Evolutionary conservation across 2,797 vertebrate species (phyloP).

Genomic region (Peromyscus attwateri): DNA sequence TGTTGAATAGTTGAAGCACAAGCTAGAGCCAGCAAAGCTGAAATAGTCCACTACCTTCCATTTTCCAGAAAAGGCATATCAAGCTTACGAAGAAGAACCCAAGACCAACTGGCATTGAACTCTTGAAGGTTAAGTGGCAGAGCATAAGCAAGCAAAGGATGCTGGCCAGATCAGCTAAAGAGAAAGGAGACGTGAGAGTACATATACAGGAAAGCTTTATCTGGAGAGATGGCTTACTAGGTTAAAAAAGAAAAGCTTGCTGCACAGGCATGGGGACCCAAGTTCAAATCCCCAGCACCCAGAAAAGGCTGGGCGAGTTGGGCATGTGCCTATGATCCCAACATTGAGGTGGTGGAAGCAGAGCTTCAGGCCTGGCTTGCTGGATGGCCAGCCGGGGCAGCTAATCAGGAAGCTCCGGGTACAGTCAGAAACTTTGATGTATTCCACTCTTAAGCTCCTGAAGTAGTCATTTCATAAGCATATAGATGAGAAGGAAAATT

Average conservation of each 20-base stretch:
- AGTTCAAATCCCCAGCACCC: neutral
- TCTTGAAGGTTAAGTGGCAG: neutral
- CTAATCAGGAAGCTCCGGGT: no score
- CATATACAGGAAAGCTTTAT: neutral
- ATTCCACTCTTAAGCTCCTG: constrained; percentile 13
- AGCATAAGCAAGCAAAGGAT: neutral
- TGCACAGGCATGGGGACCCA: neutral
- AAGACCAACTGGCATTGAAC: neutral
- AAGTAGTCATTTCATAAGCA: constrained; percentile 19
- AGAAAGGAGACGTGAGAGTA: neutral
- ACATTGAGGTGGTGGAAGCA: neutral
- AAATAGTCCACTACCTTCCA: neutral
- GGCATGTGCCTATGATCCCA: neutral
- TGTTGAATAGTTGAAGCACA: neutral
- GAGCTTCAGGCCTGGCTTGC: neutral
- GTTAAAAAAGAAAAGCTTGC: neutral
- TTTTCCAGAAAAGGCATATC: neutral
- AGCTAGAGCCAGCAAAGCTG: neutral
- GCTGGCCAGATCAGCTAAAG: neutral
- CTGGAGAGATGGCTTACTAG: neutral
- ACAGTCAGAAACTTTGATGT: neutral
- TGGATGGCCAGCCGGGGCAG: neutral
- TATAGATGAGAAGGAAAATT: neutral
- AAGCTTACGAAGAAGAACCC: neutral
- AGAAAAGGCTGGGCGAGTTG: neutral